A percentile compares a stretch with the other conserved stretches of the same genome.
phyloP scores from a whole-genome alignment of 2,113 vertebrate species.

The Corythornis madagascariensis region DNA sequence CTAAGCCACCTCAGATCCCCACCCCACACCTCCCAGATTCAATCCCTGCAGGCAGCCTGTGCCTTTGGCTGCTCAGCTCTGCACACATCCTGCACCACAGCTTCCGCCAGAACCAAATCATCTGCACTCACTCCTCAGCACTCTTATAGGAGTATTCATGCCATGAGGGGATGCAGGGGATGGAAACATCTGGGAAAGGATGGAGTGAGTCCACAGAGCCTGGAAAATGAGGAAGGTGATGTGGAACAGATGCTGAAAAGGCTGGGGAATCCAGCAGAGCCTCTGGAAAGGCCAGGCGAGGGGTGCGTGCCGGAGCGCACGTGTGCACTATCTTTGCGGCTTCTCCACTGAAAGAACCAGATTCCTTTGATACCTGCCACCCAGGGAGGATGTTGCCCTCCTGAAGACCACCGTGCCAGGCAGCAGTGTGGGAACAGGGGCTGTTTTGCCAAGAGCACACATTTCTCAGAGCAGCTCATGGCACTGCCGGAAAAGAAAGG shows the following conservation, averaged over 20 bases:
- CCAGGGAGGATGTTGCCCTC: neutral
- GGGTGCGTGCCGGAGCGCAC: neutral
- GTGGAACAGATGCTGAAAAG: slow-evolving; percentile 23
- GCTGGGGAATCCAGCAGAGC: neutral
- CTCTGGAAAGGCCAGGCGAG: neutral
- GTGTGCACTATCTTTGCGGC: neutral
- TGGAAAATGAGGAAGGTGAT: neutral
- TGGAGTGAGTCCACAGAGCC: neutral
- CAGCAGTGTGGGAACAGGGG: neutral
- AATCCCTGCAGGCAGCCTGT: fast-evolving
- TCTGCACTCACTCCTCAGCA: neutral
- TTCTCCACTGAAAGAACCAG: neutral
- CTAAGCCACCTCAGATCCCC: neutral
- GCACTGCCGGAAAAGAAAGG: neutral
- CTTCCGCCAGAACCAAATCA: neutral
- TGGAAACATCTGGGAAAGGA: slow-evolving; percentile 36
- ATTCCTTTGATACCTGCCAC: neutral
- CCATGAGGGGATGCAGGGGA: neutral
- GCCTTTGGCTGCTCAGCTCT: neutral
- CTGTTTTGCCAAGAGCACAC: neutral
- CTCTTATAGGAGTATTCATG: neutral
- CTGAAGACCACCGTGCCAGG: neutral
- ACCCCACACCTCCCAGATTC: neutral
- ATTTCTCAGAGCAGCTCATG: neutral
- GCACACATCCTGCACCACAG: neutral